These are phyloP conservation scores for Caenorhabditis remanei DNA, from an alignment of 1,140 invertebrate genomes.

Conservation along the genomic window DNA sequence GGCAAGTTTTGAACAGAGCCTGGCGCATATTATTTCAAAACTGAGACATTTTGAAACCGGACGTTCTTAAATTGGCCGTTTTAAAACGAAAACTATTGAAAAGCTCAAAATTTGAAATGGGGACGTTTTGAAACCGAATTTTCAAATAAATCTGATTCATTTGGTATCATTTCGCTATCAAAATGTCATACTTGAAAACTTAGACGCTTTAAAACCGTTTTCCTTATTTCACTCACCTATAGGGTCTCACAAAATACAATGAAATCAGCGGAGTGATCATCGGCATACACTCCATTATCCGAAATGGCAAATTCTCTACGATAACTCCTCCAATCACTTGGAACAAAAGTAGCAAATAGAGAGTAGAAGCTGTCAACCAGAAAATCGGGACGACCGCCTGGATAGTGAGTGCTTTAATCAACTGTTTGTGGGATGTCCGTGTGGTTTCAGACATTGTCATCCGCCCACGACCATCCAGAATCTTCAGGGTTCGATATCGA, in stretches of 20 bases:
- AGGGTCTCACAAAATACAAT: constrained; percentile 1
- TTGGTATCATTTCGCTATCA: too few species aligned
- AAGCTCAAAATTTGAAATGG: too few species aligned
- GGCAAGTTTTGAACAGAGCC: too few species aligned
- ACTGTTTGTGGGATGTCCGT: neutral
- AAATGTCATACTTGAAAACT: too few species aligned
- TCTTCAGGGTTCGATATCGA: neutral
- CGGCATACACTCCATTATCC: constrained; percentile 19
- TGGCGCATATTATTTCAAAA: too few species aligned
- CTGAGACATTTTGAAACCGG: too few species aligned
- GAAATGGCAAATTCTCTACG: neutral
- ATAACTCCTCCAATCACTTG: constrained; percentile 1
- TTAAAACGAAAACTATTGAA: too few species aligned
- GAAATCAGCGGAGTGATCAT: constrained; percentile 2
- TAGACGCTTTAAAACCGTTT: too few species aligned
- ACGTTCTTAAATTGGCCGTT: too few species aligned
- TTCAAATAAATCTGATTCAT: too few species aligned
- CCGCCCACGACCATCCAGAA: neutral
- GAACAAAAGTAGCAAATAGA: neutral
- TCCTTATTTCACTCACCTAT: too few species aligned
- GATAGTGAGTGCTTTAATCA: neutral
- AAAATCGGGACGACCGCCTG: neutral
- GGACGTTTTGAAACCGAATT: too few species aligned
- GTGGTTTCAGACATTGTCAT: neutral
- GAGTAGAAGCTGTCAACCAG: constrained; percentile 10